A percentile compares a stretch with the other conserved stretches of the same genome.
These are phyloP conservation scores for Lineus longissimus DNA, from an alignment of 1,140 invertebrate species.

Conservation along the genomic window DNA sequence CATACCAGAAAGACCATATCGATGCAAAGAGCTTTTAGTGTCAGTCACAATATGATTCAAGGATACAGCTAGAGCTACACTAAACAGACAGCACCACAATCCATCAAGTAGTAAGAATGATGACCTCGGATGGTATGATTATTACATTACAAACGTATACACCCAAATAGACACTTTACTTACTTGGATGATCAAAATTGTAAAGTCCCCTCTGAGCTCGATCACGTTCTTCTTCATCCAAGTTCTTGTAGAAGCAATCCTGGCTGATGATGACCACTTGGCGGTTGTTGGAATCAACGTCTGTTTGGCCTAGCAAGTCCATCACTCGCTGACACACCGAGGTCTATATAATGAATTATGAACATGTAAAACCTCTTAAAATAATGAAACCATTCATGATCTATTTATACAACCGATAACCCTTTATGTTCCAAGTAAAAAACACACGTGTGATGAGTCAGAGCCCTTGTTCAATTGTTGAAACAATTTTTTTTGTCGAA, in stretches of 20 bases:
- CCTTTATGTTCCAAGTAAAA: background rate
- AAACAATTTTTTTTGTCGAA: background rate
- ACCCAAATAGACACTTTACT: too few relatives aligned
- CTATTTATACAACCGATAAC: background rate
- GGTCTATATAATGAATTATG: constrained; percentile 63
- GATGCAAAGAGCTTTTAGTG: background rate
- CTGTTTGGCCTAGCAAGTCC: constrained; percentile 65
- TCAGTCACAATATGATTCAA: background rate
- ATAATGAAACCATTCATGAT: background rate
- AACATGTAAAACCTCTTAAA: background rate
- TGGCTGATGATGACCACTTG: constrained; percentile 92
- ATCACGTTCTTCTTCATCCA: constrained; percentile 74
- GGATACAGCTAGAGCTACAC: background rate
- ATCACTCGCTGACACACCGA: constrained; percentile 90
- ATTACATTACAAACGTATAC: too few relatives aligned
- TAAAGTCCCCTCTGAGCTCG: constrained; percentile 87
- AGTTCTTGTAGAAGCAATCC: constrained; percentile 90
- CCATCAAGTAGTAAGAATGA: background rate
- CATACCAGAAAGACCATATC: background rate
- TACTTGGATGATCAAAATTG: constrained; percentile 95
- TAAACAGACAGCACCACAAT: background rate
- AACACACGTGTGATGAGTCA: background rate
- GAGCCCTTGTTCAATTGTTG: background rate
- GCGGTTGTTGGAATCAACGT: constrained; percentile 80
- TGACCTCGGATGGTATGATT: background rate